Conservation (phyloP, 2,113 vertebrate genomes). For the Ammodytes marinus region DNA sequence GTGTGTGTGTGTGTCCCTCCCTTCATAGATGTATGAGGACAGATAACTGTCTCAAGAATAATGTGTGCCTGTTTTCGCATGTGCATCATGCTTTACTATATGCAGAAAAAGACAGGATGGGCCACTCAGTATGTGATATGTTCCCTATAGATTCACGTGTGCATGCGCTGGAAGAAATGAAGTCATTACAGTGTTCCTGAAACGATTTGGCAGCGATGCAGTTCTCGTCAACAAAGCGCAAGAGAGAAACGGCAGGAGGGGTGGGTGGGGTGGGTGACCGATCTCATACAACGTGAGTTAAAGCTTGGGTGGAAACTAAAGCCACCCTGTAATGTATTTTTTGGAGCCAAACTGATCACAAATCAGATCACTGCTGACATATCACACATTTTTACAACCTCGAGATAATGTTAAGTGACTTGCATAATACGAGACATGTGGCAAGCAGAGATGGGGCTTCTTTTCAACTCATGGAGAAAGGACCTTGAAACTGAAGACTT, state of each 20-base stretch:
- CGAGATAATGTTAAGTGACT: slow-evolving; percentile 36
- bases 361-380: slow-evolving; percentile 47
- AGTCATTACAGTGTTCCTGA: slow-evolving; percentile 54
- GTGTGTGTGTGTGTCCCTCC: slow-evolving; percentile 17
- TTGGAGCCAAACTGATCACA: slow-evolving; percentile 44
- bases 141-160: slow-evolving; percentile 46
- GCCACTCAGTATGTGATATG: slow-evolving; percentile 22
- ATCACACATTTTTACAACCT: slow-evolving; percentile 52
- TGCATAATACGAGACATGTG: slow-evolving; percentile 40
- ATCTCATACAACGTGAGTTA: slow-evolving; percentile 52
- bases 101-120: slow-evolving; percentile 19
- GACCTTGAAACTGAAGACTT: slow-evolving; percentile 5
- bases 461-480: not conserved
- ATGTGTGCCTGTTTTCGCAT: slow-evolving; percentile 10
- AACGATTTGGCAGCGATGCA: slow-evolving; percentile 49
- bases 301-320: slow-evolving; percentile 56
- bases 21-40: slow-evolving; percentile 23
- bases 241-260: slow-evolving; percentile 2
- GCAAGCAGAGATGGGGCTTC: not conserved
- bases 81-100: slow-evolving; percentile 26
- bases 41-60: slow-evolving; percentile 35
- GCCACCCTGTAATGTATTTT: slow-evolving; percentile 4
- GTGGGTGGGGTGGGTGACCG: slow-evolving; percentile 36
- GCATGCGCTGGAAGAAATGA: slow-evolving; percentile 60
- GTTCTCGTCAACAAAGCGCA: slow-evolving; percentile 31